Evolutionary conservation across 2,888 invertebrate genomes (phyloP).

Genomic region (Cinara cedri): DNA sequence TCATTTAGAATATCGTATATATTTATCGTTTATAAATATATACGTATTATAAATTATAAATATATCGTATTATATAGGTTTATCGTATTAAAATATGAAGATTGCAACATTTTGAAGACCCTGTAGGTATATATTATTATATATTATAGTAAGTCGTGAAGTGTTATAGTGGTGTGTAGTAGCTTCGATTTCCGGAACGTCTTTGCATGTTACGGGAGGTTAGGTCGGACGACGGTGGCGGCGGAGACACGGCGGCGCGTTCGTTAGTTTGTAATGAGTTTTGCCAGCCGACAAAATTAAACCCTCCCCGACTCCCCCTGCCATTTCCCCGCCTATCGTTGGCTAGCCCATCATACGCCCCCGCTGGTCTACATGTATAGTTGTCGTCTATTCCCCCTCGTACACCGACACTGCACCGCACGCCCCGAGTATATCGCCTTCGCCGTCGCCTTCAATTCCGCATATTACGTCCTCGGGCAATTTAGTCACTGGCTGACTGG

Average conservation of each 20-base stretch:
- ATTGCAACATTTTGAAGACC: too few species aligned
- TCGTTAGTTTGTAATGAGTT: conserved; percentile 56
- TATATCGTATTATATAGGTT: too few species aligned
- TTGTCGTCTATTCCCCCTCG: not conserved
- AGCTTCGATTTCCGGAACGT: conserved; percentile 38
- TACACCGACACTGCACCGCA: not conserved
- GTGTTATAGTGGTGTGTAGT: not conserved
- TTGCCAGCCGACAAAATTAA: conserved; percentile 55
- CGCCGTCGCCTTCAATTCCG: conserved; percentile 10
- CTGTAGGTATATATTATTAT: not conserved
- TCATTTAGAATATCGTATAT: too few species aligned
- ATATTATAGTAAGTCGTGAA: too few species aligned
- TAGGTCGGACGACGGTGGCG: not conserved
- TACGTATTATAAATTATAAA: too few species aligned
- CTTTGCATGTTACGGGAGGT: conserved; percentile 38
- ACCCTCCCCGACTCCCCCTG: not conserved
- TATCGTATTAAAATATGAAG: too few species aligned
- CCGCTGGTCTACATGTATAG: not conserved
- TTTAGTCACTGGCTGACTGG: not conserved
- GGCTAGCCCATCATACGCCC: not conserved
- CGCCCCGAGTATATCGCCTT: not conserved
- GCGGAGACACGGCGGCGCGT: conserved; percentile 36
- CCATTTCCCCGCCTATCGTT: not conserved
- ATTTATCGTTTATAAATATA: too few species aligned
- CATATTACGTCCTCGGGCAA: conserved; percentile 23